Evolutionary conservation across 2,888 invertebrate species (phyloP), one percentile per base, ranked within the genome.

Genomic region (Tethea ocularis): DNA sequence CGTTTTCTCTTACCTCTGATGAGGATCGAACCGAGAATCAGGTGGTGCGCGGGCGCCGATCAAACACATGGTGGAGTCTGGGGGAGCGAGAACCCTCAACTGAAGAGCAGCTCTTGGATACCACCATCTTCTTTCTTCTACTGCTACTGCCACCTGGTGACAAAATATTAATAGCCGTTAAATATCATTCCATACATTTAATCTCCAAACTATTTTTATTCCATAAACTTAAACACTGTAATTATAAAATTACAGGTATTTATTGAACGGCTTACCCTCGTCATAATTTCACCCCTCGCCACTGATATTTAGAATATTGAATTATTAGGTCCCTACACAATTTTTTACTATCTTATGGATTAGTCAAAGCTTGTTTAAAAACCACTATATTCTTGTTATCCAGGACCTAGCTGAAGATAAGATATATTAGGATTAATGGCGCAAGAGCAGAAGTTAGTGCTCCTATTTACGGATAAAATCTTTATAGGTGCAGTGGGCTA

Each of bases 121-220:
- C 95, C 95, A 95, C 92, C 94, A 95, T 52, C 94, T 93, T 54
- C 94, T 84, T 60, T 94, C 94, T 77, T 95, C 95, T 26, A 95
- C 82, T 20, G 94, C 94, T 11, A 95, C 93, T 15, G 94, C 94
- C 51, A 95, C 94, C 95, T 95, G 77, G 22, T 68, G 63, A 56
- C 22, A 62, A 66, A 33, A n/a, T 33, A 8, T 13, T 8, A n/a
- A n/a, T 29, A 29, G 3, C 5, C 29, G 8, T 29, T 29, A 26
- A 2, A 26, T 29, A 29, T 8, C 8, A 8, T 29, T 29, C 7
- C 29, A 29, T 1, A 6, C 29, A 29, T 1, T 29, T 6, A 29
- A 8, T 8, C 1, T 8, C 7, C 5, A 29, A 29, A 29, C 8
- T 29, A 8, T 29, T 8, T 8, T 6, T 4, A 24, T 8, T 29